A percentile compares a stretch with the other conserved stretches of the same genome.
phyloP scores from a whole-genome alignment of 2,888 invertebrate species.

The Lutraria lutraria region DNA sequence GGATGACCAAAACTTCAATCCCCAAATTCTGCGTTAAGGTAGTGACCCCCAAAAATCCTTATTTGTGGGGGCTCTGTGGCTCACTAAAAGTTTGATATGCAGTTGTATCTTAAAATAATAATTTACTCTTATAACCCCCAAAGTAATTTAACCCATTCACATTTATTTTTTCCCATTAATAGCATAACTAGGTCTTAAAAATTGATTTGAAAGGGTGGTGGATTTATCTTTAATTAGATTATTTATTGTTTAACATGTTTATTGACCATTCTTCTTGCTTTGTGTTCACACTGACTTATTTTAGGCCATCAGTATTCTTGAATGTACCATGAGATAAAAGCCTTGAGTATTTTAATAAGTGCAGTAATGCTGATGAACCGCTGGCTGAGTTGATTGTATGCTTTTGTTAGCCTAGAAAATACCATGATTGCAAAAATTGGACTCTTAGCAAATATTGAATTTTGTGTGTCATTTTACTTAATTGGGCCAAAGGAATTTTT shows the following conservation, averaged over 20 bases:
- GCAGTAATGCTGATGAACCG: too few relatives aligned
- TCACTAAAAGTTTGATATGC: constrained; percentile 71
- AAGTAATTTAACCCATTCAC: constrained; percentile 61
- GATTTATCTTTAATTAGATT: constrained; percentile 59
- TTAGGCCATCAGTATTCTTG: not conserved
- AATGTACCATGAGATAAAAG: not conserved
- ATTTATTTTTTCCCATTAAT: constrained; percentile 64
- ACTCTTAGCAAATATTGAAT: too few relatives aligned
- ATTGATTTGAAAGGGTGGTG: constrained; percentile 65
- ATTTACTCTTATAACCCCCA: constrained; percentile 65
- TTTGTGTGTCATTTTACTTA: too few relatives aligned
- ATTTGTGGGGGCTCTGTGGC: constrained; percentile 59
- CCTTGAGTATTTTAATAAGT: too few relatives aligned
- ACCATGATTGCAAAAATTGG: too few relatives aligned
- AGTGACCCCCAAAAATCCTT: constrained; percentile 49
- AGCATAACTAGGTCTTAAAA: constrained; percentile 57
- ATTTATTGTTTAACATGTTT: constrained; percentile 60
- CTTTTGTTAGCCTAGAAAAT: too few relatives aligned
- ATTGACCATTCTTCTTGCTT: constrained; percentile 39
- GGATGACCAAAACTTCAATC: constrained; percentile 17
- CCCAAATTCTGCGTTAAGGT: constrained; percentile 61
- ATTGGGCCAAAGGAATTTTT: too few relatives aligned
- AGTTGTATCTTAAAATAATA: constrained; percentile 60
- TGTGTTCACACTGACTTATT: constrained; percentile 20
- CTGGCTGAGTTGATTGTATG: too few relatives aligned